phyloP scores from a whole-genome alignment of 1,140 invertebrate species.

The Caenorhabditis inopinata region DNA sequence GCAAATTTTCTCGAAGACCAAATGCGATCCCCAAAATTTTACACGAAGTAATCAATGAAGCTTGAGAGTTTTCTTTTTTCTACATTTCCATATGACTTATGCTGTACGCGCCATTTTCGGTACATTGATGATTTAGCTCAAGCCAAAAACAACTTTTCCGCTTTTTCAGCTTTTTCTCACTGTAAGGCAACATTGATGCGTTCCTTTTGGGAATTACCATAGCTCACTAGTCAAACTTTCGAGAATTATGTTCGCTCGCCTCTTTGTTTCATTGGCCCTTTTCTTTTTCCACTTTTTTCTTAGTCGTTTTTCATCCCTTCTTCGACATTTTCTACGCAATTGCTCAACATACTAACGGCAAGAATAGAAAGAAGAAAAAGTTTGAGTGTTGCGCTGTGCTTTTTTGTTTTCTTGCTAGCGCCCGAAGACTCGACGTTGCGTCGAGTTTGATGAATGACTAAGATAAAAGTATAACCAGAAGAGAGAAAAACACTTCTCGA shows the following conservation, averaged over 20 bases:
- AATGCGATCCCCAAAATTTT: too few species aligned
- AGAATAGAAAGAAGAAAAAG: background rate
- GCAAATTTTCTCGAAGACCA: too few species aligned
- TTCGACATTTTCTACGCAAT: background rate
- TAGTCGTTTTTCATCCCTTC: background rate
- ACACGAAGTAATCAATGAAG: too few species aligned
- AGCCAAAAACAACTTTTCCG: conserved; percentile 3
- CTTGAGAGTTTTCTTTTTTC: too few species aligned
- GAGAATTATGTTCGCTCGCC: conserved; percentile 27
- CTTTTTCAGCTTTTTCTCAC: too few species aligned
- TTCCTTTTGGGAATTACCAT: conserved; percentile 26
- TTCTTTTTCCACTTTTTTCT: background rate
- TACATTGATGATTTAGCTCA: conserved; percentile 52
- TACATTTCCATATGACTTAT: too few species aligned
- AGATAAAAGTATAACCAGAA: conserved; percentile 29
- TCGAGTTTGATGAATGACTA: conserved; percentile 33
- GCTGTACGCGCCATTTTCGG: too few species aligned
- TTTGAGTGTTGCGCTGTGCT: background rate
- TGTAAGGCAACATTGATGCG: background rate
- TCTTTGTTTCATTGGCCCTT: background rate
- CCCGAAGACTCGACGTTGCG: background rate
- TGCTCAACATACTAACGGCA: background rate
- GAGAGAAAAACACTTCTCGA: background rate
- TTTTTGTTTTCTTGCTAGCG: conserved; percentile 17
- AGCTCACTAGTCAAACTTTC: conserved; percentile 22